These are phyloP conservation scores for Steinernema feltiae DNA, from an alignment of 1,140 invertebrate species.

Conservation along the genomic window DNA sequence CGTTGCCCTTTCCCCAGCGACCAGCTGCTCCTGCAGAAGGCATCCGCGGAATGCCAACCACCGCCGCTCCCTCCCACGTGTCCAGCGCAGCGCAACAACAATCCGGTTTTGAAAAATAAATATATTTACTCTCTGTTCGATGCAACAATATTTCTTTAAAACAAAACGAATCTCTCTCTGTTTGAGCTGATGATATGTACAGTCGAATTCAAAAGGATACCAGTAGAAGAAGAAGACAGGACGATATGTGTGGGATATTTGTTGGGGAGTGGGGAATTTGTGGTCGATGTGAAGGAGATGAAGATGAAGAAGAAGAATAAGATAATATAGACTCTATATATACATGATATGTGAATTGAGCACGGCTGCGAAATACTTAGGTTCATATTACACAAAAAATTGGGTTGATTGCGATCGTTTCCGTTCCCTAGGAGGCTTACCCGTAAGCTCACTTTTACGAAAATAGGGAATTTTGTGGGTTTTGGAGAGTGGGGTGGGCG, in stretches of 20 bases:
- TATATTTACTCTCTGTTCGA: not conserved
- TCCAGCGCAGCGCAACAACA: not conserved
- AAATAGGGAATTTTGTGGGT: not conserved
- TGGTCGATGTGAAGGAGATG: not conserved
- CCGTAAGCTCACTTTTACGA: not conserved
- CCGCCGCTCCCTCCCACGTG: not conserved
- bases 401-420: not conserved
- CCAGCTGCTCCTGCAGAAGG: no score
- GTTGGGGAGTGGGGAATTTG: not conserved
- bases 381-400: not conserved
- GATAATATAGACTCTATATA: not conserved
- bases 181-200: not conserved
- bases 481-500: not conserved
- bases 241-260: not conserved
- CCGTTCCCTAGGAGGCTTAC: conserved; percentile 3
- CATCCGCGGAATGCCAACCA: no score
- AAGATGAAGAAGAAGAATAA: not conserved
- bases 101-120: not conserved
- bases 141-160: not conserved
- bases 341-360: conserved; percentile 7
- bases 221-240: not conserved
- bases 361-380: conserved; percentile 6
- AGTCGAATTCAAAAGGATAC: not conserved
- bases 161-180: not conserved
- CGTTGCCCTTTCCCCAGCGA: no score